These are phyloP conservation scores for Numenius arquata DNA, from an alignment of 2,113 vertebrate species.

Conservation along the genomic window DNA sequence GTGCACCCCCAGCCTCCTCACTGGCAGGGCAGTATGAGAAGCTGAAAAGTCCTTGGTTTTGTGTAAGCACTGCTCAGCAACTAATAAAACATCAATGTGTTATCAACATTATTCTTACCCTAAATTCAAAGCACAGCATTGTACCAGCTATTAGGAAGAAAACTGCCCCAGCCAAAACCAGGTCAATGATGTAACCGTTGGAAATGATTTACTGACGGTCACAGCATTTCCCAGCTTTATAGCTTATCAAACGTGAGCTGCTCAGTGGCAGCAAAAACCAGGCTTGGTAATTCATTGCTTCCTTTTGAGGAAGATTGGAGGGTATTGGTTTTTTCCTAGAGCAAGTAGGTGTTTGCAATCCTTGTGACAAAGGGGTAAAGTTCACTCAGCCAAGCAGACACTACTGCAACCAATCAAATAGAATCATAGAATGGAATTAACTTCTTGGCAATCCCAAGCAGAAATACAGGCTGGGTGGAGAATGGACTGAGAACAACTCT, in stretches of 20 bases:
- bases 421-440: neutral
- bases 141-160: neutral
- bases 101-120: neutral
- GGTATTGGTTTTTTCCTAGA: neutral
- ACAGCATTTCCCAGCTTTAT: neutral
- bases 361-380: neutral
- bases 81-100: neutral
- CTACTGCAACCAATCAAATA: neutral
- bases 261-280: neutral
- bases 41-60: neutral
- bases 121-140: neutral
- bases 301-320: neutral
- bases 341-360: neutral
- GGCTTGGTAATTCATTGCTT: neutral
- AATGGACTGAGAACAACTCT: neutral
- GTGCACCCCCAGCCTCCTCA: neutral
- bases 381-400: neutral
- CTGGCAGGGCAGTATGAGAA: neutral
- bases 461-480: neutral
- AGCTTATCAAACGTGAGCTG: neutral
- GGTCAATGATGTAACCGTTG: neutral
- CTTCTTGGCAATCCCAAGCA: neutral
- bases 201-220: neutral
- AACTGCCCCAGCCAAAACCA: neutral
- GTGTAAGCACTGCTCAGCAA: neutral